phyloP scores from a whole-genome alignment of 2,797 vertebrate genomes.

The Oreochromis grahami region DNA sequence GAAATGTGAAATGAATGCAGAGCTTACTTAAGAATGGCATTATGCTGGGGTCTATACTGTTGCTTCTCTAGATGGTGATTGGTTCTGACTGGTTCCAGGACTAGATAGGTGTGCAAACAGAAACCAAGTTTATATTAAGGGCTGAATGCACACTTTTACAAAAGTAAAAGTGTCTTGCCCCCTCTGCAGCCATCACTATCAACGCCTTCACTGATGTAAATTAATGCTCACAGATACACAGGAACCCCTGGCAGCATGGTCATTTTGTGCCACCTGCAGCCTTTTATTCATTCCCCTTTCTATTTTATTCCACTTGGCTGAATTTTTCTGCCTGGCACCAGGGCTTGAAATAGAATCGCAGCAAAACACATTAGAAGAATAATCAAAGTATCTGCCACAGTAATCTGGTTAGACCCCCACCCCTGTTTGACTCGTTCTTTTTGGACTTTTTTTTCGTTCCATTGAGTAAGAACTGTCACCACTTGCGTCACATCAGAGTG shows the following conservation, averaged over 20 bases:
- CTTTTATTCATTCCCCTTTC: neutral
- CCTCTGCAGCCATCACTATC: neutral
- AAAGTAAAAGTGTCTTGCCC: neutral
- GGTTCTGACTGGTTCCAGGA: neutral
- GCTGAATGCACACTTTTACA: neutral
- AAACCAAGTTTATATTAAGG: neutral
- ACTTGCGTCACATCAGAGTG: neutral
- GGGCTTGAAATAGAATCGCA: conserved; percentile 32
- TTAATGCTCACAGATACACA: neutral
- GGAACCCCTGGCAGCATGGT: neutral
- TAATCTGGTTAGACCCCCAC: conserved; percentile 20
- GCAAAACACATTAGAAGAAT: conserved; percentile 33
- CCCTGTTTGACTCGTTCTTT: neutral
- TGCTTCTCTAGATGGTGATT: neutral
- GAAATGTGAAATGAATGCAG: neutral
- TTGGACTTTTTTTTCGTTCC: conserved; percentile 2
- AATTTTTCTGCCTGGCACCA: conserved; percentile 29
- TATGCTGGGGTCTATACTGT: neutral
- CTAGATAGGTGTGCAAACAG: neutral
- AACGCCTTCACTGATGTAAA: neutral
- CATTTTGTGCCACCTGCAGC: neutral
- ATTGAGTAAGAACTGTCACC: neutral
- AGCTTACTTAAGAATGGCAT: neutral
- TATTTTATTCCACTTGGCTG: conserved; percentile 10
- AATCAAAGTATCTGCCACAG: conserved; percentile 14